A percentile compares a stretch with the other conserved stretches of the same genome.
phyloP scores from a whole-genome alignment of 2,113 vertebrate genomes.

The Lynx canadensis region DNA sequence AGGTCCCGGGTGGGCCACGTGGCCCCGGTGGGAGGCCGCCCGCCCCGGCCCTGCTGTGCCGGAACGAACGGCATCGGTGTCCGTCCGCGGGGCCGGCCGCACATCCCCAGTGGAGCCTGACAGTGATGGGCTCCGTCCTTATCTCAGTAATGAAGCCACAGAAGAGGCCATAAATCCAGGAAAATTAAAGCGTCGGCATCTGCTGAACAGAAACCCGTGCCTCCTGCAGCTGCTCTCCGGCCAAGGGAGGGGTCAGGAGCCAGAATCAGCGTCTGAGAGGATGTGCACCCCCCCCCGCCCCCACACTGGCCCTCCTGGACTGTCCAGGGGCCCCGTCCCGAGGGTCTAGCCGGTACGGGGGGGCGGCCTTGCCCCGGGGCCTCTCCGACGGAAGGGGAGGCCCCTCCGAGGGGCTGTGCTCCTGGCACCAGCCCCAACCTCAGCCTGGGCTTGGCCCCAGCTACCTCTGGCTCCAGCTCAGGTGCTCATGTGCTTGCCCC shows the following conservation, averaged over 20 bases:
- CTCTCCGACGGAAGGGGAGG: not conserved
- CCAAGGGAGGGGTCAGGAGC: not conserved
- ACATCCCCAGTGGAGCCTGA: accelerated
- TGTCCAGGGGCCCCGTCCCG: not conserved
- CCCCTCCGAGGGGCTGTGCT: not conserved
- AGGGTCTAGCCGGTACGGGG: not conserved
- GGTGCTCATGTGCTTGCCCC: accelerated
- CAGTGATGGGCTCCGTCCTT: not conserved
- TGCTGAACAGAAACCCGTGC: not conserved
- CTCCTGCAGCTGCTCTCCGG: not conserved
- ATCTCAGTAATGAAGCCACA: not conserved
- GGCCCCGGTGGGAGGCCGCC: not conserved
- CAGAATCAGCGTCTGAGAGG: not conserved
- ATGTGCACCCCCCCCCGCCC: accelerated
- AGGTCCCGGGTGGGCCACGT: too few species aligned
- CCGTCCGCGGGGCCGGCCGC: not conserved
- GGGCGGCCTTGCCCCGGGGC: not conserved
- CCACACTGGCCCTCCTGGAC: not conserved
- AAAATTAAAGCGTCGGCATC: not conserved
- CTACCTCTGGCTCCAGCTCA: accelerated
- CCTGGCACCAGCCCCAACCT: not conserved
- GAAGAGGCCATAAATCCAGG: not conserved
- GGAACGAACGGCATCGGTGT: accelerated
- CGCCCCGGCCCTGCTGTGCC: not conserved
- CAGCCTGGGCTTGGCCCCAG: accelerated